Conservation (phyloP, 2,797 vertebrate genomes). For the Lindbergichthys nudifrons region DNA sequence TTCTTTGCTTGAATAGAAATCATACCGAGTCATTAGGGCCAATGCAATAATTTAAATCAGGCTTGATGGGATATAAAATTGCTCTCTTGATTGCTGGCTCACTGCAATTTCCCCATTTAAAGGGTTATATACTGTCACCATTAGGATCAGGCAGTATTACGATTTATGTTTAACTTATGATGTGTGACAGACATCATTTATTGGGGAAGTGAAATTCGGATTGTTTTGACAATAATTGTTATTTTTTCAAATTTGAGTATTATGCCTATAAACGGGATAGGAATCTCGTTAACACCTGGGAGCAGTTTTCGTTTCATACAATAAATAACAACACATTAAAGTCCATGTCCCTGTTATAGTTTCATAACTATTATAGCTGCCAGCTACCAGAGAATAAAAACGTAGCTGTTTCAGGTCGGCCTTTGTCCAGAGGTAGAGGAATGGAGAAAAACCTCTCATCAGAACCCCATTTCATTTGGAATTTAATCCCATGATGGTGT, state of each 20-base stretch:
- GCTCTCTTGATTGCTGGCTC: not conserved
- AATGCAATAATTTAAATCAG: not conserved
- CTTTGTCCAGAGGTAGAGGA: conserved; percentile 17
- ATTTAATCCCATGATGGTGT: conserved; percentile 47
- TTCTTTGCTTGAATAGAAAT: not conserved
- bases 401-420: conserved; percentile 21
- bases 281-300: not conserved
- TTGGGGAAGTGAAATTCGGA: too few relatives aligned
- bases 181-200: too few relatives aligned
- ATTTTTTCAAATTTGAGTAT: not conserved
- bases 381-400: conserved; percentile 11
- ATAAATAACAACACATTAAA: not conserved
- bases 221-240: not conserved
- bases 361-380: conserved; percentile 3
- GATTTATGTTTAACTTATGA: not conserved
- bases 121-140: not conserved
- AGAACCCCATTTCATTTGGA: conserved; percentile 60
- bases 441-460: conserved; percentile 52
- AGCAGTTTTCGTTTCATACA: not conserved
- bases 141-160: not conserved
- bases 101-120: not conserved
- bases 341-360: not conserved
- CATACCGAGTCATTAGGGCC: not conserved
- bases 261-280: not conserved
- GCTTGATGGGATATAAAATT: not conserved